Base-by-base conservation (phyloP, 2,888 invertebrate species). In the Nymphalis polychloros region DNA sequence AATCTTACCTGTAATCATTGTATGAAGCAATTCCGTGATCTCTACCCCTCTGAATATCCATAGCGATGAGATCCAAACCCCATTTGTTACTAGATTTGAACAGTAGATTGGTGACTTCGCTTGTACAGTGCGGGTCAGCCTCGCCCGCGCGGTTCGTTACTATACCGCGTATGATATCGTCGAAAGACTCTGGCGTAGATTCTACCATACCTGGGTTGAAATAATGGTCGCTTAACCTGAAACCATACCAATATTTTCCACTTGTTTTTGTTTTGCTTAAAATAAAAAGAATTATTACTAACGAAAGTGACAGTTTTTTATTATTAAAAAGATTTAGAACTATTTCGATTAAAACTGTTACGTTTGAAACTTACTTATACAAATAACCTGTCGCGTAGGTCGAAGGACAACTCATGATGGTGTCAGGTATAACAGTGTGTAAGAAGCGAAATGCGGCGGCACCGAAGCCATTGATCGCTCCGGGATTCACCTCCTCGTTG, bases 371-470 rank as follows among this genome's bases (percentile, higher is more conserved):
- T 71, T 72, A 91, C 92, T 84, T 89, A 75, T 91, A 82, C 66
- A 88, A 77, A 72, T 85, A 87, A 0, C 84, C 88, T 8, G 83
- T 81, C 31, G 86, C 82, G 63, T 87, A 88, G 46, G 74, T 78
- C 8, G 80, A 78, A 0, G 91, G 88, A 31, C 91, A 90, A 6
- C 84, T 80, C 82, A 86, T 83, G 72, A 93, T 82, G 50, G 86
- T 80, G 59, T 89, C 90, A 0, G 89, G 95, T 69, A 96, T 94
- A 60, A 94, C 84, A 1, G 95, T 93, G 84, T 96, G 96, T 80
- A 96, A 94, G 80, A 94, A 95, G 80, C 96, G 90, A 84, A 95
- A 95, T 31, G 96, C 96, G 1, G 94, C 95, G 0, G 94, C 94
- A 0, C 95, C 94, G 78, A 96, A 95, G 53, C 94, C 94, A 79